phyloP scores from a whole-genome alignment of 2,888 invertebrate species.

The Xestia sexstrigata region DNA sequence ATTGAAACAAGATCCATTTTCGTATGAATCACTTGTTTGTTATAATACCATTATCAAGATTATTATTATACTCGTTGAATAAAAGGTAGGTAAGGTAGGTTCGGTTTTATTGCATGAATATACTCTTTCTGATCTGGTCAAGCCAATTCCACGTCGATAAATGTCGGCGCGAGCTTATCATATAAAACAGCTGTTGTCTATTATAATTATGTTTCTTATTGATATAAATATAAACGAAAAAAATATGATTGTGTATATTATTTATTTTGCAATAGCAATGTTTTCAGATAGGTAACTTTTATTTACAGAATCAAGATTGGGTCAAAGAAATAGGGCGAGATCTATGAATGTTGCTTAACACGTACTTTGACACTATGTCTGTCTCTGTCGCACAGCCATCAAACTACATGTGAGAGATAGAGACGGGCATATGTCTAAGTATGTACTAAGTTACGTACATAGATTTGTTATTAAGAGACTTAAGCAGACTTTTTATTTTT shows the following conservation, averaged over 20 bases:
- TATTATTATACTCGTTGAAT: not conserved
- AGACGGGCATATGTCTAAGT: no score
- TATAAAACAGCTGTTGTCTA: not conserved
- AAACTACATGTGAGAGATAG: no score
- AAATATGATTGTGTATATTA: constrained; percentile 5
- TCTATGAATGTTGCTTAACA: not conserved
- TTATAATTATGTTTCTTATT: not conserved
- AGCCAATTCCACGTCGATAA: not conserved
- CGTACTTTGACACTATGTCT: no score
- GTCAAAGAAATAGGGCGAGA: not conserved
- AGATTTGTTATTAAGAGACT: not conserved
- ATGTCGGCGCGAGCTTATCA: not conserved
- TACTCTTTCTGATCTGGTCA: not conserved
- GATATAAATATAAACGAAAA: not conserved
- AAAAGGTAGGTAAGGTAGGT: no score
- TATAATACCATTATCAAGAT: not conserved
- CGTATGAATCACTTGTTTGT: not conserved
- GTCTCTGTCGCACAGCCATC: no score
- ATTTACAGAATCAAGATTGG: constrained; percentile 21
- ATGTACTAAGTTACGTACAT: no score
- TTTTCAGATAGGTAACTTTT: constrained; percentile 4
- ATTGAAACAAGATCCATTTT: no score
- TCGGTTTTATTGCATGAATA: not conserved
- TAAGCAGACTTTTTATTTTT: not conserved
- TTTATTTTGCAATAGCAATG: constrained; percentile 25